Percentiles rank a stretch among this genome's conserved stretches.
Conservation (phyloP, 2,888 invertebrate genomes). For the Xylota segnis region DNA sequence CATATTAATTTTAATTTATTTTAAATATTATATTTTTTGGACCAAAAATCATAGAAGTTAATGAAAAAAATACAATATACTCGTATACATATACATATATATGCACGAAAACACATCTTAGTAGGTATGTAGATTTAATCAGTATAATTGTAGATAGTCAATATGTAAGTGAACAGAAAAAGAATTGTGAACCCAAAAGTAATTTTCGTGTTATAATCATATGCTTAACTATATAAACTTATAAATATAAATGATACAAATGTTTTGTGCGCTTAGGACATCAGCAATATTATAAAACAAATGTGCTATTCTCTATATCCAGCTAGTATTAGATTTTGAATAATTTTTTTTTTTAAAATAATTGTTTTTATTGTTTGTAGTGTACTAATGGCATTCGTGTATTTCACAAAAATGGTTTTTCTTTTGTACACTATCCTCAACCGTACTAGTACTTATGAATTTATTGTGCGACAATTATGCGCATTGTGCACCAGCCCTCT, state of each 20-base stretch:
- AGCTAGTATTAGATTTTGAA: slow-evolving; percentile 43
- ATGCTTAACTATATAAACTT: slow-evolving; percentile 36
- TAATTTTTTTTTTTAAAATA: slow-evolving; percentile 17
- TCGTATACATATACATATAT: slow-evolving; percentile 11
- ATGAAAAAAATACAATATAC: slow-evolving; percentile 79
- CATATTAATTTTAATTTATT: slow-evolving; percentile 73
- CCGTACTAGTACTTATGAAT: slow-evolving; percentile 62
- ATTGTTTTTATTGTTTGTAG: slow-evolving; percentile 51
- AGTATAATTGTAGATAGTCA: slow-evolving; percentile 75
- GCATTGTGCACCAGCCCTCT: slow-evolving; percentile 70
- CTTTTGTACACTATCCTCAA: slow-evolving; percentile 65
- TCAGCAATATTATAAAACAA: slow-evolving; percentile 70
- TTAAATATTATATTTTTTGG: slow-evolving; percentile 81
- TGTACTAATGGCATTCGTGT: slow-evolving; percentile 51
- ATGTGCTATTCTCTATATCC: slow-evolving; percentile 72
- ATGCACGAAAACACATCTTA: slow-evolving; percentile 67
- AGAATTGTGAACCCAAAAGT: slow-evolving; percentile 59
- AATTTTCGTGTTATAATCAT: slow-evolving; percentile 64
- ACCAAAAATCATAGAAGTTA: slow-evolving; percentile 86
- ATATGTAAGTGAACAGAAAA: slow-evolving; percentile 66
- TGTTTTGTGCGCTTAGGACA: slow-evolving; percentile 66
- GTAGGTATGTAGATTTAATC: slow-evolving; percentile 73
- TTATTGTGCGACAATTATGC: slow-evolving; percentile 64
- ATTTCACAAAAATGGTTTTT: slow-evolving; percentile 47
- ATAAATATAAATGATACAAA: slow-evolving; percentile 62